Base-by-base conservation (phyloP, 2,888 invertebrate species). In the Volucella inflata region DNA sequence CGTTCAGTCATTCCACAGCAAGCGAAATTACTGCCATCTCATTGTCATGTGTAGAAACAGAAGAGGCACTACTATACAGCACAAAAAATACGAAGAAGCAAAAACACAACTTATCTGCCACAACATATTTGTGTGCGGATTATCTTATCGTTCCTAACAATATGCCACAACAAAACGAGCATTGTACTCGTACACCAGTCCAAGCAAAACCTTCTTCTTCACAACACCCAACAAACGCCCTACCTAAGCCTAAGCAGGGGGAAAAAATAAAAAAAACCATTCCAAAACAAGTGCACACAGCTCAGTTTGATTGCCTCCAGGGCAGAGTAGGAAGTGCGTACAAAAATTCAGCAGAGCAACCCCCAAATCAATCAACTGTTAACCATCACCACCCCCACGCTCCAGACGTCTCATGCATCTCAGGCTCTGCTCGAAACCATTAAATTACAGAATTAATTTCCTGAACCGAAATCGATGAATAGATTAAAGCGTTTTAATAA, bases 381-480 rank as follows among this genome's bases (percentile, higher is more conserved):
- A 72, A 79, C 71, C 71, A 65, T 48, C 74, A 42, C 10, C 53
- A 46, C 11, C 46, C 38, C 38, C 38, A 10, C 46, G 8, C 2
- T 30, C 16, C 4, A 16, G 11, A 48, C 57, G 44, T 14, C 10
- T 16, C 11, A 12, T 36, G 10, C 38, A 21, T 44, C 11, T n/a
- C 17, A 55, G 36, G 77, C 55, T 77, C 59, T 59, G 50, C 17
- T 65, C 50, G 36, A 67, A 74, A 60, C 68, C 62, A 67, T 74
- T 80, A 74, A 80, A 74, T 80, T 80, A 72, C 80, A 48, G 80
- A 80, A 80, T 80, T 80, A 80, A 80, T 80, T 80, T 80, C 53
- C 67, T 74, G 74, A 74, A 68, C 68, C 74, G 67, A 80, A 80
- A 80, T 80, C 80, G 74, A 80, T 80, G 80, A 80, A 80, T 80